A percentile compares a stretch with the other conserved stretches of the same genome.
Evolutionary conservation across 2,113 vertebrate species (phyloP).

Genomic region (Tichodroma muraria): DNA sequence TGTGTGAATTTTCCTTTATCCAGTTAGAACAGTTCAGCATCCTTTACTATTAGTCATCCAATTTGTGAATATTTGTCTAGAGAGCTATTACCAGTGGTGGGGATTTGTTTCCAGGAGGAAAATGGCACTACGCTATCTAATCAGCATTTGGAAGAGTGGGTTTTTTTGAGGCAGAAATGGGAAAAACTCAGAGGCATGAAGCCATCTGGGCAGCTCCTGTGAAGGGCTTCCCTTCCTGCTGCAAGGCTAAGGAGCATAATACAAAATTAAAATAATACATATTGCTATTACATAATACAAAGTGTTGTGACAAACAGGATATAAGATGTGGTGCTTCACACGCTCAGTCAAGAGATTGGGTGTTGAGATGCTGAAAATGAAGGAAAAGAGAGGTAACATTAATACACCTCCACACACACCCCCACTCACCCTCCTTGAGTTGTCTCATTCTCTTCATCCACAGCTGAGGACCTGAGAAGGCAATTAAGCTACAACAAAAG

Average conservation of each 20-base stretch:
- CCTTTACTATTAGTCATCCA: not conserved
- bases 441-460: not conserved
- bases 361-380: not conserved
- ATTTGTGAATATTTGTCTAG: not conserved
- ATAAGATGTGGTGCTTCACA: not conserved
- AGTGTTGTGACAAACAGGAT: not conserved
- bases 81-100: not conserved
- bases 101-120: not conserved
- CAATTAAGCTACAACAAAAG: not conserved
- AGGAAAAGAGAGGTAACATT: not conserved
- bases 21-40: not conserved
- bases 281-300: not conserved
- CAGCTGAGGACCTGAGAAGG: not conserved
- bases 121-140: not conserved
- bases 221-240: not conserved
- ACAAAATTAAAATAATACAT: too few species aligned
- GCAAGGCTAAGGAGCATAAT: not conserved
- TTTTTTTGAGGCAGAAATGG: not conserved
- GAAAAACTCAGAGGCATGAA: not conserved
- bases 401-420: not conserved
- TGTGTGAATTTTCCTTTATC: not conserved
- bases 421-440: not conserved
- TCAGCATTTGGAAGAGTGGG: not conserved
- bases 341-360: accelerated
- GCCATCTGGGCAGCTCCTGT: not conserved